These are phyloP conservation scores for Chrosomus eos DNA, from an alignment of 2,797 vertebrate species.

Conservation along the genomic window DNA sequence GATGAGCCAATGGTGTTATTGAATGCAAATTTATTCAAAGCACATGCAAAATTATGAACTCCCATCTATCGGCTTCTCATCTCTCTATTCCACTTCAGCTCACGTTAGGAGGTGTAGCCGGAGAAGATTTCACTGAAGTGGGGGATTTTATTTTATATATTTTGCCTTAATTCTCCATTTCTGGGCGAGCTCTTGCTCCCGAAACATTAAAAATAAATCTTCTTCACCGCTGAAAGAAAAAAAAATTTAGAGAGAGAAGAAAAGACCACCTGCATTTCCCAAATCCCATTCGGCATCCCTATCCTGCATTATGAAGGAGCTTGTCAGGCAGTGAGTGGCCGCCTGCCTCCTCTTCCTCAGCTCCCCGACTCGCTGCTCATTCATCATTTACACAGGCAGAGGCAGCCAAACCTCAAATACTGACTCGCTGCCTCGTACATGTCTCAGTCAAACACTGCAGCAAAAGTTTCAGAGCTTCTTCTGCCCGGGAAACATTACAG, in stretches of 20 bases:
- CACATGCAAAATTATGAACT: slow-evolving; percentile 44
- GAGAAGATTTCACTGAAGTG: slow-evolving; percentile 20
- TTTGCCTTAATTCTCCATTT: slow-evolving; percentile 42
- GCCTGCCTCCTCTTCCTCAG: slow-evolving; percentile 42
- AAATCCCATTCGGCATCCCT: slow-evolving; percentile 51
- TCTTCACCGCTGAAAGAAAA: slow-evolving; percentile 35
- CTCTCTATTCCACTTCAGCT: slow-evolving; percentile 25
- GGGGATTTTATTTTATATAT: slow-evolving; percentile 26
- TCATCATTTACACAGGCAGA: slow-evolving; percentile 58
- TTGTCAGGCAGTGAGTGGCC: slow-evolving; percentile 30
- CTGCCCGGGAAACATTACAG: neutral
- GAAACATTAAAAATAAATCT: slow-evolving; percentile 59
- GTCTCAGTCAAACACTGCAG: slow-evolving; percentile 27
- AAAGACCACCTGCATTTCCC: slow-evolving; percentile 59
- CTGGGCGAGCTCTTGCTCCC: slow-evolving; percentile 43
- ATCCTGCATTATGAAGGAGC: slow-evolving; percentile 60
- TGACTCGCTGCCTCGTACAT: slow-evolving; percentile 10
- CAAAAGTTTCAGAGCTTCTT: slow-evolving; percentile 12
- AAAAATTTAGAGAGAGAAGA: slow-evolving; percentile 25
- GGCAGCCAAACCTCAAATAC: slow-evolving; percentile 28
- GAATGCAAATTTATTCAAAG: slow-evolving; percentile 53
- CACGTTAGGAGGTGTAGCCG: slow-evolving; percentile 26
- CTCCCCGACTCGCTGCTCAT: slow-evolving; percentile 48
- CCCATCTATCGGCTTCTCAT: slow-evolving; percentile 33
- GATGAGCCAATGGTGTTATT: slow-evolving; percentile 40